Base-by-base conservation (phyloP, 2,113 vertebrate species). In the Perccottus glenii region DNA sequence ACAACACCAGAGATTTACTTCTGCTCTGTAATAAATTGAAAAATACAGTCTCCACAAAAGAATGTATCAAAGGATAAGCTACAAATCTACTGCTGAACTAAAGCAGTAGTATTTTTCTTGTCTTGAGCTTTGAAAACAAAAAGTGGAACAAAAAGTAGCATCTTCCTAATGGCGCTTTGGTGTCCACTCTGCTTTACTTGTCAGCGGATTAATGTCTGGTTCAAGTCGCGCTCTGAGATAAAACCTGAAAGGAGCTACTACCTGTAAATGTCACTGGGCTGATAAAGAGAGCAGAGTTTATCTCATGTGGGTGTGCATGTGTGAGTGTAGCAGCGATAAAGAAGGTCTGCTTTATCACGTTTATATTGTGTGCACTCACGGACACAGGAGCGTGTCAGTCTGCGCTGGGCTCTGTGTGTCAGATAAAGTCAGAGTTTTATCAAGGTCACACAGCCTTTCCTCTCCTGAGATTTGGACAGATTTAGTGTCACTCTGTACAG, bases 201-300 rank as follows among this genome's bases (percentile, higher is more conserved):
- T 80, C 15, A 3, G n/a, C 0, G 6, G 60, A 67, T 56, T 80
- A 55, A 64, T 78, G 83, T 73, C 80, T 83, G 70, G 47, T 9
- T 52, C 61, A 9, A 65, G 42, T 56, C 53, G 5, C 59, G 55
- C 16, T 0, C 55, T 50, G 63, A 2, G 75, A 85, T 80, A 81
- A 81, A 56, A 9, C 16, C 78, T 44, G 52, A 46, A 75, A 66
- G 77, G 66, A 72, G 60, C 47, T 42, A 62, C 70, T 69, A 81
- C 67, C 78, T 83, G 69, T 70, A 78, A 80, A 85, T 83, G 78
- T 77, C 73, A 85, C 38, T 12, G 64, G 50, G 35, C 15, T 77
- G 77, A 85, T 75, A 70, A 71, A 77, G 64, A 71, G 63, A 64
- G 64, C 51, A 59, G 48, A 55, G 47, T 83, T 77, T 83, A 81